These are phyloP conservation scores for Folsomia candida DNA, from an alignment of 2,888 invertebrate species.

Conservation along the genomic window DNA sequence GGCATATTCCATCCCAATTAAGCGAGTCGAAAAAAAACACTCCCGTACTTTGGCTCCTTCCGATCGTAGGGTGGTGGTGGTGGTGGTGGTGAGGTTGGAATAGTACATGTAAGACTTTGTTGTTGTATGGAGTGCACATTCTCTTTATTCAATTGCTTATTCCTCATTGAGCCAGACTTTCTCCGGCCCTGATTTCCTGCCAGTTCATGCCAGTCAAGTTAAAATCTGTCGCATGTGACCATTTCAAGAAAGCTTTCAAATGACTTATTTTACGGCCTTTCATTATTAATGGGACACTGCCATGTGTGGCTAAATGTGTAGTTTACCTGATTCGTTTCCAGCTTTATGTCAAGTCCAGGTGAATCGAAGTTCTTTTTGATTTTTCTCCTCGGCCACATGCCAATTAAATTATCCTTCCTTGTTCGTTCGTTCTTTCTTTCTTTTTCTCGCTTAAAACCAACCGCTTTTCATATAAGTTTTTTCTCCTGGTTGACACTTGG, in stretches of 20 bases:
- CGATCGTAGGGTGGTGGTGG: conserved; percentile 2
- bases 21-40: conserved; percentile 32
- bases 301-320: too few relatives aligned
- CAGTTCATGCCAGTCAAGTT: neutral
- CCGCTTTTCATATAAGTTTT: neutral
- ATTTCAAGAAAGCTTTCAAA: neutral
- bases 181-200: neutral
- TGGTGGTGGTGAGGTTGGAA: neutral
- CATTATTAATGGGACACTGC: neutral
- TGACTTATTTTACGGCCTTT: neutral
- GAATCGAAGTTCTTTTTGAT: neutral
- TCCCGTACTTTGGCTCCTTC: conserved; percentile 6
- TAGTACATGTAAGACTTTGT: neutral
- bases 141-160: conserved; percentile 2
- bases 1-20: conserved; percentile 42
- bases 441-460: conserved; percentile 5
- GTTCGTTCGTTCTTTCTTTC: too few relatives aligned
- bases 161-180: neutral
- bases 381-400: neutral
- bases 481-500: neutral
- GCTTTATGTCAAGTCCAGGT: too few relatives aligned
- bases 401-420: neutral
- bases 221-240: neutral
- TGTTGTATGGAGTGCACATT: too few relatives aligned
- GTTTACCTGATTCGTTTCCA: too few relatives aligned